Base-by-base conservation (phyloP, 1,140 invertebrate species). In the Brevipalpus yothersi region DNA sequence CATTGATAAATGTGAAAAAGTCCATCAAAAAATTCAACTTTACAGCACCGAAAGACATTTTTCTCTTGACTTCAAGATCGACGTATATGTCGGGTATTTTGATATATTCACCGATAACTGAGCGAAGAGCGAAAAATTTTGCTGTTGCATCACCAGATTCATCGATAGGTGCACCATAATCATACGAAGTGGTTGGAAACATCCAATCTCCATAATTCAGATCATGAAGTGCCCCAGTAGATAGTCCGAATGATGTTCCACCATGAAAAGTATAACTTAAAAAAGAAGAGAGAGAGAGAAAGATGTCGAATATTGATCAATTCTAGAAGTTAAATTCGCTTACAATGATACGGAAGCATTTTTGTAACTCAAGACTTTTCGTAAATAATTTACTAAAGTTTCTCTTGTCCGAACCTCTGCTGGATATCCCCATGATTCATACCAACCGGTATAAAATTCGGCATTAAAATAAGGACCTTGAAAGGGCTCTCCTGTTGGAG, bases 391-490 rank as follows among this genome's bases (percentile, higher is more conserved):
- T 31, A 31, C 31, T 31, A 31, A 31, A 5, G 31, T 3, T 5
- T 31, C 31, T 31, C 31, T 31, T 2, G 31, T 31, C 5, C 31
- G 31, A 31, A 31, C 31, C 5, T 31, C 31, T 31, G 31, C 2
- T 31, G 31, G 31, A 21, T 62, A 51, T 23, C 65, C 64, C 70
- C 69, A 71, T 47, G 86, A 81, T 31, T 86, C 83, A 13, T 91
- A 67, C 76, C 77, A 79, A 23, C 86, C 87, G 0, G 85, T 79
- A 73, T 92, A 92, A 69, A 79, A 92, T 70, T 92, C 88, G 0
- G 86, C 87, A 70, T 92, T 91, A 7, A 92, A 84, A 39, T 87
- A 65, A 1, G 84, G 84, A 1, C 84, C 79, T 64, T 72, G 59
- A 8, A 62, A 61, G 12, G 31, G 39, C 41, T 61, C 53, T 7